Base-by-base conservation (phyloP, 2,888 invertebrate species). In the Dynastes tityus region DNA sequence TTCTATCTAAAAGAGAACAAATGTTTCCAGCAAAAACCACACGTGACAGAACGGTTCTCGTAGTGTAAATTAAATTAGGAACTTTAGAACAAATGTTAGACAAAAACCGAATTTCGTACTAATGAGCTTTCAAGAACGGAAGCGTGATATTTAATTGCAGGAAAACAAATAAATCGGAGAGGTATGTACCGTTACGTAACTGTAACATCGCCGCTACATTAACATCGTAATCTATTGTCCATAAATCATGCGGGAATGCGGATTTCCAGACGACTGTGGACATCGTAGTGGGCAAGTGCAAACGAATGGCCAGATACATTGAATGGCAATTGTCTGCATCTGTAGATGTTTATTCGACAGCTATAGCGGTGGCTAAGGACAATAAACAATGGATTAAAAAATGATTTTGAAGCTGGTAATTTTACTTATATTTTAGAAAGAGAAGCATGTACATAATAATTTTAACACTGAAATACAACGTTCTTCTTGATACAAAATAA, bases 101-200 rank as follows among this genome's bases (percentile, higher is more conserved):
- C 61, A 74, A 61, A 68, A 74, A 6, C 45, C 32, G 29, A 74
- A 61, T 74, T 74, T 61, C 61, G 49, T 74, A 8, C 61, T 61
- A 74, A 61, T 61, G 22, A 74, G 6, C 45, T 61, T 61, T 74
- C 49, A 71, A 61, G 73, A 74, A 74, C 73, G 73, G 73, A 74
- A 61, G 61, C 61, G 11, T 40, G 11, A 71, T 32, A 13, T 49
- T 61, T 74, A 74, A 74, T 74, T 74, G 73, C 73, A 74, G 73
- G 73, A 74, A 74, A 74, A 40, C 61, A 32, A 74, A 74, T 45
- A 61, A 74, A 74, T 74, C 63, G 61, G 45, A 74, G 45, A 74
- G 22, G n/a, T 68, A 68, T 49, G 27, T 40, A 74, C 73, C 73
- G 73, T 61, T 74, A 74, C 27, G n/a, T 74, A 74, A 74, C 73